Percentiles rank a stretch among this genome's conserved stretches.
phyloP scores from a whole-genome alignment of 2,888 invertebrate genomes.

The Rhopalosiphum nymphaeae region DNA sequence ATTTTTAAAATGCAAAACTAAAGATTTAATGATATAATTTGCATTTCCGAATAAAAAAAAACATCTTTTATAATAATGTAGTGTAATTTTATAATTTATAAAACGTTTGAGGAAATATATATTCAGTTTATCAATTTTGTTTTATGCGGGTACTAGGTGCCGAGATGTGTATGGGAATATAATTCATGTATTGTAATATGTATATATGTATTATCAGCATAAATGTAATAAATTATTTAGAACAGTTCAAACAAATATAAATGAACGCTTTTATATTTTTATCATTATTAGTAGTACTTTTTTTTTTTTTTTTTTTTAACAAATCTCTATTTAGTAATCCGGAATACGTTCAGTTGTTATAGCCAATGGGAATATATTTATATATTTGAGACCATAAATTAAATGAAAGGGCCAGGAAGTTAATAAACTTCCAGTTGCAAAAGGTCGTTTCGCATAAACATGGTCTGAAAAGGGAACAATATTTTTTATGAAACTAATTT shows the following conservation, averaged over 20 bases:
- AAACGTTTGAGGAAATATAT: background rate
- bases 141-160: background rate
- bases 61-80: background rate
- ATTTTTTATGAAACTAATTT: conserved; percentile 65
- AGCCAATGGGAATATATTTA: conserved; percentile 49
- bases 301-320: conserved; percentile 51
- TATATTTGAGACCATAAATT: conserved; percentile 59
- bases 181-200: background rate
- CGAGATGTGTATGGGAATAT: background rate
- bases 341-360: conserved; percentile 56
- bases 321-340: conserved; percentile 60
- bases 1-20: no score
- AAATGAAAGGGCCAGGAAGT: conserved; percentile 62
- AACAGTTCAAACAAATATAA: conserved; percentile 41
- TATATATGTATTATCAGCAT: background rate
- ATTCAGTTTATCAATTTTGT: background rate
- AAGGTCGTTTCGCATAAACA: conserved; percentile 64
- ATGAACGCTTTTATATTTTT: conserved; percentile 50
- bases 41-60: background rate
- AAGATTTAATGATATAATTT: background rate
- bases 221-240: conserved; percentile 48
- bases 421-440: conserved; percentile 62
- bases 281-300: conserved; percentile 53
- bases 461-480: conserved; percentile 63
- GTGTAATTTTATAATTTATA: background rate